Conservation (phyloP, 2,797 vertebrate species). For the Coregonus sp. region DNA sequence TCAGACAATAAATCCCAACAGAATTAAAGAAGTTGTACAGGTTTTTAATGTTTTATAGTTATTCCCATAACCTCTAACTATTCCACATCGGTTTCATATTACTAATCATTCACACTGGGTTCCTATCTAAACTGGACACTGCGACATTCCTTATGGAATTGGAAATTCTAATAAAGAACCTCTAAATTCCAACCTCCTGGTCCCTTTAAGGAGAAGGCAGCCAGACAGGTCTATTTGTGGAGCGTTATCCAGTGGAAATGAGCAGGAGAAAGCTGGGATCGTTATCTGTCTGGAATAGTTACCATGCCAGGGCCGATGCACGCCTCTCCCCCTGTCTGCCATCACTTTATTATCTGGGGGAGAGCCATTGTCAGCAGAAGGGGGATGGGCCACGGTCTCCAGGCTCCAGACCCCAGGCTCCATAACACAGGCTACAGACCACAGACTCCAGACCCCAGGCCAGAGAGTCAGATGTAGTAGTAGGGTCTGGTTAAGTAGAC, state of each 20-base stretch:
- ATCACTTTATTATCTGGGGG: slow-evolving; percentile 54
- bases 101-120: neutral
- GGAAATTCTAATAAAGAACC: neutral
- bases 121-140: neutral
- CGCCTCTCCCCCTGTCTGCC: slow-evolving; percentile 52
- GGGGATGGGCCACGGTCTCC: slow-evolving; percentile 38
- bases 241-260: slow-evolving; percentile 35
- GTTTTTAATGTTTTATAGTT: neutral
- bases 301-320: slow-evolving; percentile 33
- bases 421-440: too few relatives aligned
- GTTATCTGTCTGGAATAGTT: slow-evolving; percentile 58
- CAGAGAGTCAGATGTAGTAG: neutral
- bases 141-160: neutral
- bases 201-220: slow-evolving; percentile 25
- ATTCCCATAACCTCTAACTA: neutral
- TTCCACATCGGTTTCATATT: neutral
- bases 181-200: neutral
- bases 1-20: neutral
- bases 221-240: slow-evolving; percentile 41
- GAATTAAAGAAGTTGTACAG: neutral
- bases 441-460: neutral
- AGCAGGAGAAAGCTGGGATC: slow-evolving; percentile 45
- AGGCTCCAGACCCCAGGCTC: neutral
- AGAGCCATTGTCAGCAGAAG: slow-evolving; percentile 48
- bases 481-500: neutral